phyloP scores from a whole-genome alignment of 2,797 vertebrate genomes.

The Dryobates pubescens region DNA sequence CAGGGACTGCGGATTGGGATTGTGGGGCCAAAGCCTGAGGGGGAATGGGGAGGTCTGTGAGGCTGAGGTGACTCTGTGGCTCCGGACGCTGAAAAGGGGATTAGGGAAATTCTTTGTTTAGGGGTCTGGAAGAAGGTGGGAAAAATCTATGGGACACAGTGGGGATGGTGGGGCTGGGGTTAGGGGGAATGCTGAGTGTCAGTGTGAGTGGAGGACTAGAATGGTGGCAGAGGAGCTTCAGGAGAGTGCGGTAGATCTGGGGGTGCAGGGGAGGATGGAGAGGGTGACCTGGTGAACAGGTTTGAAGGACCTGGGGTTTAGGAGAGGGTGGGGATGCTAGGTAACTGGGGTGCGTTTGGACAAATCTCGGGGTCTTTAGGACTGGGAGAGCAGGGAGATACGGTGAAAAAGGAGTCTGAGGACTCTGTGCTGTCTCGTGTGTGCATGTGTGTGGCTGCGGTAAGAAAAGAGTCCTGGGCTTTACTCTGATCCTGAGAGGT shows the following conservation, averaged over 20 bases:
- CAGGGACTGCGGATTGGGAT: no score
- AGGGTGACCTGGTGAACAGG: neutral
- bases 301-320: neutral
- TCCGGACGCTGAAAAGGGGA: no score
- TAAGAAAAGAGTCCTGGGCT: neutral
- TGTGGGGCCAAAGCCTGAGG: neutral
- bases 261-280: neutral
- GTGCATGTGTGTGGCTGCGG: neutral
- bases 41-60: neutral
- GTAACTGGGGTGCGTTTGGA: no score
- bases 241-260: neutral
- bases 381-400: accelerated
- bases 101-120: neutral
- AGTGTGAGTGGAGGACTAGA: no score
- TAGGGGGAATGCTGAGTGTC: neutral
- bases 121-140: neutral
- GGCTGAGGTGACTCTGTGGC: neutral
- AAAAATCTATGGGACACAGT: no score
- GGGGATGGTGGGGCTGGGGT: no score
- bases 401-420: neutral
- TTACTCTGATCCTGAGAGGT: neutral
- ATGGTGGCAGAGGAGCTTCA: no score
- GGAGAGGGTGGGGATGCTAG: accelerated
- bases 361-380: neutral
- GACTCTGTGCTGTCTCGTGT: neutral